These are phyloP conservation scores for Nothobranchius furzeri DNA, from an alignment of 2,113 vertebrate genomes.

Conservation along the genomic window DNA sequence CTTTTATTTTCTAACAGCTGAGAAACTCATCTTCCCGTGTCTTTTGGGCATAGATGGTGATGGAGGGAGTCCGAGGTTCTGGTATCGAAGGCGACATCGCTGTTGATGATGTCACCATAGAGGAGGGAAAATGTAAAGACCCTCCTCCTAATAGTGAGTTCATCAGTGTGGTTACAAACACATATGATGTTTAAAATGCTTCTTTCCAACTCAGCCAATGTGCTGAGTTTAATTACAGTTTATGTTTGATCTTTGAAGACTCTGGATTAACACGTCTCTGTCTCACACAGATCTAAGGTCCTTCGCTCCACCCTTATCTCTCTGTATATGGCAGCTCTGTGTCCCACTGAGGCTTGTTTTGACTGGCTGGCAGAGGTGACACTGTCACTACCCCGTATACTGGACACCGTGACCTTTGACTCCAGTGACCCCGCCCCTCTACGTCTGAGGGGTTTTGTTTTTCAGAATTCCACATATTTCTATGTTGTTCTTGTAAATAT, in stretches of 20 bases:
- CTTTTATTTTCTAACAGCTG: too few species aligned
- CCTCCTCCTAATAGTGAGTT: slow-evolving; percentile 86
- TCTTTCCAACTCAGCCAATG: too few species aligned
- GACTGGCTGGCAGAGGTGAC: slow-evolving; percentile 95
- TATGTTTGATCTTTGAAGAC: too few species aligned
- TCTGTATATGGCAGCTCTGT: slow-evolving; percentile 87
- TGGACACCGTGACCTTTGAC: background rate
- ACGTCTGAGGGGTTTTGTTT: background rate
- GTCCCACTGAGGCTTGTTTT: slow-evolving; percentile 86
- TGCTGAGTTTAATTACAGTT: too few species aligned
- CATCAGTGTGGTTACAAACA: background rate
- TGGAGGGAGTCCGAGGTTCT: slow-evolving; percentile 91
- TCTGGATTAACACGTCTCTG: background rate
- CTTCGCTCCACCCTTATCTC: slow-evolving; percentile 48
- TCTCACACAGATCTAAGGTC: slow-evolving; percentile 70
- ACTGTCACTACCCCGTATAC: background rate
- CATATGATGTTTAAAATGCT: too few species aligned
- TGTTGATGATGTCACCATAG: slow-evolving; percentile 91
- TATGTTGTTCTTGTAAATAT: too few species aligned
- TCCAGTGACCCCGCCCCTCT: background rate
- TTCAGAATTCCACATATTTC: background rate
- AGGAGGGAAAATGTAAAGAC: slow-evolving; percentile 93
- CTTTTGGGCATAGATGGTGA: slow-evolving; percentile 81
- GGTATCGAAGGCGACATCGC: slow-evolving; percentile 97
- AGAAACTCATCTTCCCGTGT: background rate